Evolutionary conservation across 2,113 vertebrate genomes (phyloP).

Genomic region (Hucho hucho): DNA sequence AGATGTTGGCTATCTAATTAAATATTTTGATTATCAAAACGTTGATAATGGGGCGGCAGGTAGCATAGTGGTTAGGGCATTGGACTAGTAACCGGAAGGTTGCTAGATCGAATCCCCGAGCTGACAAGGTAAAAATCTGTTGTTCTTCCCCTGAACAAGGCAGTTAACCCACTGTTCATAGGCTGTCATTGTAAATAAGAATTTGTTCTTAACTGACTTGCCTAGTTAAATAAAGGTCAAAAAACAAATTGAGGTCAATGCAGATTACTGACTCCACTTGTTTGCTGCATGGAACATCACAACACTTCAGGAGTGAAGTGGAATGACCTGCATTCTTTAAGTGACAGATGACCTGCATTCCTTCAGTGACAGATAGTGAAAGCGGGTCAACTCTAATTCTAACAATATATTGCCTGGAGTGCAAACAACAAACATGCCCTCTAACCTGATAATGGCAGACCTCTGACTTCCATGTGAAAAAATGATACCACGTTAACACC

Average conservation of each 20-base stretch:
- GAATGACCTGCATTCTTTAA: slow-evolving; percentile 18
- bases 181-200: too few relatives aligned
- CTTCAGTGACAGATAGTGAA: slow-evolving; percentile 11
- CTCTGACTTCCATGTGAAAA: slow-evolving; percentile 8
- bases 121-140: too few relatives aligned
- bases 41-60: too few relatives aligned
- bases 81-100: too few relatives aligned
- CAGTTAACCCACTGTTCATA: too few relatives aligned
- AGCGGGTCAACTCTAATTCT: slow-evolving; percentile 25
- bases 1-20: neutral
- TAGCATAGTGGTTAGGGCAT: too few relatives aligned
- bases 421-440: slow-evolving; percentile 17
- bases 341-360: slow-evolving; percentile 16
- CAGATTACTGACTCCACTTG: neutral
- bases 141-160: too few relatives aligned
- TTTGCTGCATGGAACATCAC: neutral
- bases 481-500: neutral
- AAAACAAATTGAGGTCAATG: neutral
- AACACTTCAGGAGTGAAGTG: neutral
- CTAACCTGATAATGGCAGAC: neutral
- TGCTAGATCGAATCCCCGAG: too few relatives aligned
- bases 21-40: neutral
- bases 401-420: slow-evolving; percentile 3
- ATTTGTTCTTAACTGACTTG: too few relatives aligned
- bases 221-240: too few relatives aligned